Base-by-base conservation (phyloP, 2,888 invertebrate species). In the Drosophila subsilvestris region DNA sequence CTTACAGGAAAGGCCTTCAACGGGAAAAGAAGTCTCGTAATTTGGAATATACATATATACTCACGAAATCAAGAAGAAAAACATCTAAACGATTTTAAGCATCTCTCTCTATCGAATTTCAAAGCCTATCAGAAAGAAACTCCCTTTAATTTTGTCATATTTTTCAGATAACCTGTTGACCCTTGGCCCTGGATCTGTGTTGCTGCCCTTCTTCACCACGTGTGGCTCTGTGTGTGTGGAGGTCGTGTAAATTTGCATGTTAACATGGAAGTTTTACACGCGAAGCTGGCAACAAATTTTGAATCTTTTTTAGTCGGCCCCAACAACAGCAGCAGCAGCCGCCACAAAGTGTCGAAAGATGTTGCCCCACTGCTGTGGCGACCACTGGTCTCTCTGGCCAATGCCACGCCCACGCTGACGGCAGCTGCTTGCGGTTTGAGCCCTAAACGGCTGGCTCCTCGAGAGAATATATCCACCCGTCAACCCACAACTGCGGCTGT, bases 181-280 rank as follows among this genome's bases (percentile, higher is more conserved):
- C 37, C 37, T 58, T 68, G 61, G 76, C 53, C 51, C 49, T 43
- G 42, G 22, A 37, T 50, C 25, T 65, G 50, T 63, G 53, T 59
- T 54, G 37, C 58, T 22, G 50, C n/a, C 37, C 37, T 20, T n/a
- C 49, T 18, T 6, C 14, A 0, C 47, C 22, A 8, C 27, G 2
- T 29, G 32, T 32, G 12, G 0, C 4, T 32, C 4, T 32, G 32
- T 37, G 32, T 59, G 50, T 60, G 63, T 37, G 61, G 65, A 62
- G 56, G 62, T 51, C 80, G 65, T 80, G 80, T 81, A 80, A 71
- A 86, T 80, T 75, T 67, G 67, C 87, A 74, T 81, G 81, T 81
- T 86, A 67, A 81, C 81, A 81, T 76, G 74, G 29, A 50, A 70
- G 84, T 80, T 74, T 61, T 71, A 80, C 80, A 86, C 81, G 76